These are phyloP conservation scores for Tetranychus truncatus DNA, from an alignment of 2,888 invertebrate species.

Conservation along the genomic window DNA sequence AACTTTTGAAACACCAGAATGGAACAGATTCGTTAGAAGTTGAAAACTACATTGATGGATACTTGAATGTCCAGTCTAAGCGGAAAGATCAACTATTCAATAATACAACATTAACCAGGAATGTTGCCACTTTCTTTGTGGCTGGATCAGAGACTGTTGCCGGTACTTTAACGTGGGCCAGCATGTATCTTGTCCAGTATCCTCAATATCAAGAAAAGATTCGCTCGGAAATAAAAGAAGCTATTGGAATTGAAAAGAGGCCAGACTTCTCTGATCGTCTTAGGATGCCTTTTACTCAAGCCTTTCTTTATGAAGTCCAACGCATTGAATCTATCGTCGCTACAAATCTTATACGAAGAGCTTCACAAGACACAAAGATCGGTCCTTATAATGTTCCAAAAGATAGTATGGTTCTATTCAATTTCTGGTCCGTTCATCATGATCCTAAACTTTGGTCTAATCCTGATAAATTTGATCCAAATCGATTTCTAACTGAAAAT, in stretches of 20 bases:
- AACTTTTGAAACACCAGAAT: neutral
- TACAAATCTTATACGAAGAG: neutral
- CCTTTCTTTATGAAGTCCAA: neutral
- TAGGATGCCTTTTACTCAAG: neutral
- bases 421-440: neutral
- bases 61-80: neutral
- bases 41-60: neutral
- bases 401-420: conserved; percentile 5
- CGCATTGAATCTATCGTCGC: neutral
- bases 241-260: neutral
- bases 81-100: neutral
- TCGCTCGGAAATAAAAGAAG: neutral
- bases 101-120: neutral
- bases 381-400: neutral
- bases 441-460: neutral
- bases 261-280: neutral
- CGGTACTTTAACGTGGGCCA: neutral
- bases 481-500: conserved; percentile 11
- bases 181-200: neutral
- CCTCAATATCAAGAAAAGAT: neutral
- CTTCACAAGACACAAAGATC: neutral
- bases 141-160: neutral
- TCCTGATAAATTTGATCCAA: conserved; percentile 13
- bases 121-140: neutral
- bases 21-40: neutral